Percentiles rank a stretch among this genome's conserved stretches.
Evolutionary conservation across 2,888 invertebrate genomes (phyloP).

Genomic region (Anarsia innoxiella): DNA sequence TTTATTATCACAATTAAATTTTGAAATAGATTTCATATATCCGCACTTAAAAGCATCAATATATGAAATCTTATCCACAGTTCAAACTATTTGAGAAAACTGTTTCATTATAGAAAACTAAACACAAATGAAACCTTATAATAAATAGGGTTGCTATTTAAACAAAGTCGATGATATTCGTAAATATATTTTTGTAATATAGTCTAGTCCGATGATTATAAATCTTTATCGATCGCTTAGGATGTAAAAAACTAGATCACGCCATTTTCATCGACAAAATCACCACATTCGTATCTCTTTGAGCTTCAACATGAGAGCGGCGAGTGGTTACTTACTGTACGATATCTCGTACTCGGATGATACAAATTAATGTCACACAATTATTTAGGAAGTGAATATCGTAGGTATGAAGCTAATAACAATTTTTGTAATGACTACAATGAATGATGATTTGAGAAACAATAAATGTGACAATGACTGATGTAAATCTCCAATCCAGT

Average conservation of each 20-base stretch:
- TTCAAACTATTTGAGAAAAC: slow-evolving; percentile 5
- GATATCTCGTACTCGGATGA: no score
- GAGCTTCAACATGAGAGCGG: slow-evolving; percentile 16
- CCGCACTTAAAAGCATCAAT: not conserved
- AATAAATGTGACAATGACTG: no score
- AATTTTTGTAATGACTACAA: no score
- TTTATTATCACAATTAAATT: slow-evolving; percentile 39
- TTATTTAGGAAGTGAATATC: no score
- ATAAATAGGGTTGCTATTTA: slow-evolving; percentile 32
- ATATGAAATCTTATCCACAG: slow-evolving; percentile 2
- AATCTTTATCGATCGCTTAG: slow-evolving; percentile 29
- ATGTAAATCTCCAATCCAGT: no score
- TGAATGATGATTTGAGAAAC: no score
- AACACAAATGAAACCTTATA: slow-evolving; percentile 33
- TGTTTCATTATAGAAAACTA: slow-evolving; percentile 21
- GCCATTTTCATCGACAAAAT: slow-evolving; percentile 24
- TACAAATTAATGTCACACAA: no score
- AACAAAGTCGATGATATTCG: slow-evolving; percentile 32
- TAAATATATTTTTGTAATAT: slow-evolving; percentile 32
- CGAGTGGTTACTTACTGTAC: no score
- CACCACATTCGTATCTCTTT: slow-evolving; percentile 11
- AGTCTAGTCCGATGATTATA: slow-evolving; percentile 38
- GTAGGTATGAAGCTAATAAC: no score
- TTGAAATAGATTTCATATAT: slow-evolving; percentile 8
- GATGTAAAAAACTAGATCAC: slow-evolving; percentile 25